Evolutionary conservation across 2,113 vertebrate genomes (phyloP).

Genomic region (Calcarius ornatus): DNA sequence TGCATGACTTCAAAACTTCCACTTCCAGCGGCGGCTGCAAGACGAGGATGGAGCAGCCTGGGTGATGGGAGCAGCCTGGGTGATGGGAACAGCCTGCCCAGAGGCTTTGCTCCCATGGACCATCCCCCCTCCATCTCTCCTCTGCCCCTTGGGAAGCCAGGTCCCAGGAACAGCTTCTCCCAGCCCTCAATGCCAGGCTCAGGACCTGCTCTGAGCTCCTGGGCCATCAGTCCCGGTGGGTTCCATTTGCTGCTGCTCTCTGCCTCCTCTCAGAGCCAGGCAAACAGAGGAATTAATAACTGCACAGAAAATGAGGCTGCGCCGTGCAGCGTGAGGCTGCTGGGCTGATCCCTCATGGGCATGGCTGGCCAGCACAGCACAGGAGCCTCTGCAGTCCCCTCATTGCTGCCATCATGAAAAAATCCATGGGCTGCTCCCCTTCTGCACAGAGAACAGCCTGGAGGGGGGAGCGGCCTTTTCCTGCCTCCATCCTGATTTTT

Average conservation of each 20-base stretch:
- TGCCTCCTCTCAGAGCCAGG: not conserved
- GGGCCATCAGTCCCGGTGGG: not conserved
- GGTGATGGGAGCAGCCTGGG: not conserved
- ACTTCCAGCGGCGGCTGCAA: not conserved
- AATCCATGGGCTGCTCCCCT: not conserved
- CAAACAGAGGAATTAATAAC: not conserved
- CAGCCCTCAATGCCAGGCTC: not conserved
- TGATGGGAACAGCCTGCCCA: not conserved
- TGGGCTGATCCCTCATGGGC: not conserved
- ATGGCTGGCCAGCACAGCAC: not conserved
- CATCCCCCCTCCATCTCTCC: not conserved
- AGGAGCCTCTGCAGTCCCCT: not conserved
- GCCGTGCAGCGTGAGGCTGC: accelerated
- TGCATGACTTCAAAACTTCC: slow-evolving; percentile 54
- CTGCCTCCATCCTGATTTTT: not conserved
- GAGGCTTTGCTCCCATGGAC: not conserved
- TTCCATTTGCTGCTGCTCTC: not conserved
- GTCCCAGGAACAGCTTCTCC: not conserved
- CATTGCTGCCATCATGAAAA: not conserved
- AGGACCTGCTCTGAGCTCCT: not conserved
- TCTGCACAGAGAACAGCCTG: not conserved
- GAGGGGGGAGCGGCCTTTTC: not conserved
- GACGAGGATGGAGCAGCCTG: not conserved
- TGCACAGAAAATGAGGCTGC: not conserved
- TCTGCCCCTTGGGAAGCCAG: not conserved